Base-by-base conservation (phyloP, 2,797 vertebrate genomes). In the Xenops minutus region DNA sequence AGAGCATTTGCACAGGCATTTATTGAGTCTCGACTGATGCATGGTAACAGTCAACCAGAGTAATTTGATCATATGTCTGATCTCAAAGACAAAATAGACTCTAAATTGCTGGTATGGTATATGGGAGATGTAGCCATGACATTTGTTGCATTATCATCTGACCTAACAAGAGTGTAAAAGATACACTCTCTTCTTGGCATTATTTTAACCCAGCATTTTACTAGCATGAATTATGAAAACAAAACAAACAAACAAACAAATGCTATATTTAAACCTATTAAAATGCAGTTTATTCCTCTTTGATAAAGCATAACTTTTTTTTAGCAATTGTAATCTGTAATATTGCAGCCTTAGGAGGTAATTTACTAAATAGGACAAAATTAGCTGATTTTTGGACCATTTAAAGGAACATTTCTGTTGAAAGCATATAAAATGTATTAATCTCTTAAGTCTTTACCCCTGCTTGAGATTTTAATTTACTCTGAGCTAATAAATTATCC, bases 381-480 rank as follows among this genome's bases (percentile, higher is more conserved):
- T 98, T 98, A 98, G 97, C 91, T 97, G 97, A 98, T 98, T 97
- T 98, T 97, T 94, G 97, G 96, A 96, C 94, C 97, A 97, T 97
- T 98, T 98, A 97, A 97, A 97, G 96, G 88, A 97, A 97, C 95
- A 92, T 97, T 98, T 97, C 94, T 96, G 96, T 97, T 95, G 96
- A 98, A 98, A 97, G 97, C 97, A 97, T 97, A 94, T 97, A 97
- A 98, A 97, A 98, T 97, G 94, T 97, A 96, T 97, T 97, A 98
- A 98, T 98, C 97, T 98, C 97, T 85, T 74, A 97, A 98, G 97
- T 97, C 97, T 97, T 98, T 98, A 97, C 97, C 97, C 97, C 96
- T 97, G 97, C 96, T 97, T 98, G 97, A 98, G 96, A 97, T 98
- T 98, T 98, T 98, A 98, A 98, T 98, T 98, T 98, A 98, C 97